Conservation (phyloP, 2,113 vertebrate genomes). For the Laticauda colubrina region DNA sequence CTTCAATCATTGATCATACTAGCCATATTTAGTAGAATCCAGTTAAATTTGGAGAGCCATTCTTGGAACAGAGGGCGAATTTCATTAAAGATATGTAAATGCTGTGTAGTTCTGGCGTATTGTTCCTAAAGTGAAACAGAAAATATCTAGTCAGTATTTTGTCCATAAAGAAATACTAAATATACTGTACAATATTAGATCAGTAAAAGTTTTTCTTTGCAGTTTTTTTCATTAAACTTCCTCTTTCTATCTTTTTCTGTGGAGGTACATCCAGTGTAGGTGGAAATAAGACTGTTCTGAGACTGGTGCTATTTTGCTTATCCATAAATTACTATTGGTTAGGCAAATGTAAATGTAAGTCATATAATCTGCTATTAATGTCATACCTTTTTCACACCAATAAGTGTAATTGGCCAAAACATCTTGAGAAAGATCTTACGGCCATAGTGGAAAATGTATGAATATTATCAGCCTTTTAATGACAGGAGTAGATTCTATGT, state of each 20-base stretch:
- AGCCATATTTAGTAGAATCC: background rate
- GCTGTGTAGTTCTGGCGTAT: background rate
- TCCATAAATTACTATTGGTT: background rate
- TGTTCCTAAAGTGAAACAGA: background rate
- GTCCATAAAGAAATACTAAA: background rate
- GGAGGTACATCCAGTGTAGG: background rate
- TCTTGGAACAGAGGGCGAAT: background rate
- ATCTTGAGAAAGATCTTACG: background rate
- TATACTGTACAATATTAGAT: background rate
- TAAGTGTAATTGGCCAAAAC: background rate
- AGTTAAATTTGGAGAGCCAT: background rate
- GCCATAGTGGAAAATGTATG: background rate
- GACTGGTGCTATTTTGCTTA: background rate
- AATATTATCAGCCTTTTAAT: background rate
- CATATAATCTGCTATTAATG: background rate
- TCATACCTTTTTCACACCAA: background rate
- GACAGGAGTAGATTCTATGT: background rate
- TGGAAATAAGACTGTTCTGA: background rate
- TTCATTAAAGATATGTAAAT: background rate
- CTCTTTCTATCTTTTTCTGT: background rate
- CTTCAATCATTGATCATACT: background rate
- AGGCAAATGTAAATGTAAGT: background rate
- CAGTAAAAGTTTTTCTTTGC: background rate
- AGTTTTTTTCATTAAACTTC: background rate
- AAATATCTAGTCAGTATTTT: background rate